Conservation (phyloP, 2,888 invertebrate genomes). For the Xiphydria camelus region DNA sequence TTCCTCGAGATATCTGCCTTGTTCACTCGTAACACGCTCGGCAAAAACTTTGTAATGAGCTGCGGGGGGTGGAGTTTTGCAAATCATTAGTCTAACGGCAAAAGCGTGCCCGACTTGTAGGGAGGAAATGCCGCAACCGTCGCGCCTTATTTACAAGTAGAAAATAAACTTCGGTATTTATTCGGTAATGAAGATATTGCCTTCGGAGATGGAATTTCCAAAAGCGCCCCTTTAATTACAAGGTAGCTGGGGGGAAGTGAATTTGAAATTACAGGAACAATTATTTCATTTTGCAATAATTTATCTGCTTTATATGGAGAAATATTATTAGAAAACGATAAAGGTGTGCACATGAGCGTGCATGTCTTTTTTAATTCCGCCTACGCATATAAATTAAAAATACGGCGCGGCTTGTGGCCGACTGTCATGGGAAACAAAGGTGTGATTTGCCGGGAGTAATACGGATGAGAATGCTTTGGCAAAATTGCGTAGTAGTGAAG, state of each 20-base stretch:
- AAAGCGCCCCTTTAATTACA: background rate
- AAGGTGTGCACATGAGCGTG: too few relatives aligned
- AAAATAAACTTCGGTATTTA: slow-evolving; percentile 6
- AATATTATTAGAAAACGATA: too few relatives aligned
- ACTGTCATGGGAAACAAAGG: background rate
- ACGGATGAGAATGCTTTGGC: slow-evolving; percentile 4
- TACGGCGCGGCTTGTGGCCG: too few relatives aligned
- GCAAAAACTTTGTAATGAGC: slow-evolving; percentile 47
- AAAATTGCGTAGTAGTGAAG: slow-evolving; percentile 6
- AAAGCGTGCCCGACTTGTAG: slow-evolving; percentile 27
- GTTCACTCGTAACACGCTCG: slow-evolving; percentile 34
- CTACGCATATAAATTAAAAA: too few relatives aligned
- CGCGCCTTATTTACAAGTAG: slow-evolving; percentile 16
- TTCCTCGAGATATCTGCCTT: slow-evolving; percentile 40
- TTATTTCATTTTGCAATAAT: too few relatives aligned
- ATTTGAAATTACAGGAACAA: too few relatives aligned
- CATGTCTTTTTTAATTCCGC: too few relatives aligned
- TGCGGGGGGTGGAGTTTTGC: slow-evolving; percentile 48
- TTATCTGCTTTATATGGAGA: too few relatives aligned
- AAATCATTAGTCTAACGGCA: slow-evolving; percentile 51
- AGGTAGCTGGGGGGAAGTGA: too few relatives aligned
- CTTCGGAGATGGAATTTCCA: background rate
- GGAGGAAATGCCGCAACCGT: slow-evolving; percentile 18
- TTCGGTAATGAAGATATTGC: slow-evolving; percentile 1
- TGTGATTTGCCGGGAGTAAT: background rate